Base-by-base conservation (phyloP, 2,797 vertebrate species). In the Limnodromus scolopaceus region DNA sequence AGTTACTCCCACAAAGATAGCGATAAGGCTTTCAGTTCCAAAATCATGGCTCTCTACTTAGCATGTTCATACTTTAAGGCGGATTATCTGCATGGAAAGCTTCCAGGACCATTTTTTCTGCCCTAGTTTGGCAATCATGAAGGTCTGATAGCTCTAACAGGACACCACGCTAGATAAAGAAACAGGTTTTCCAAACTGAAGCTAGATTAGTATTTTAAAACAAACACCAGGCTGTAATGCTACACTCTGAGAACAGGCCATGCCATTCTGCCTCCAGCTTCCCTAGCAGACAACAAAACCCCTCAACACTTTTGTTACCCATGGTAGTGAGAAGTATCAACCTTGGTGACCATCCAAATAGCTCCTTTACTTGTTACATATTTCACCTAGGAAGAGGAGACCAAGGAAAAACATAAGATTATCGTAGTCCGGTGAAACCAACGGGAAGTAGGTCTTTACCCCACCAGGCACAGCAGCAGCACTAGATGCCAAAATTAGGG, bases 141-240 rank as follows among this genome's bases (percentile, higher is more conserved):
- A 68, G 5, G 70, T 60, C 70, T 92, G 10, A 90, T 54, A 91
- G 38, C 71, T 46, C 34, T 83, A 96, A 93, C 34, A 83, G 38
- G 61, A 89, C 53, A 92, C 41, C 36, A 65, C 12, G 15, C 14
- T 24, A 91, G 80, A 71, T 70, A 70, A 94, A 89, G 39, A 96
- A 69, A 1, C 18, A 92, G 23, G 54, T 63, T 84, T 81, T 66
- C 51, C 68, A 93, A 81, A 72, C 87, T 91, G 25, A 95, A 96
- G 64, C 22, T 45, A 89, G 76, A 92, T 94, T 86, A 96, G 74
- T 79, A 61, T 92, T 97, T 93, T 87, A 77, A 45, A 95, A 95
- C 85, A 95, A 75, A 96, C 77, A 89, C 6, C 53, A 34, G 16
- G 78, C 66, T 89, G 93, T 72, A 97, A 97, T 16, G 32, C 65